Percentiles rank a stretch among this genome's conserved stretches.
Conservation (phyloP, 2,113 vertebrate species). For the Tyrannus savana region DNA sequence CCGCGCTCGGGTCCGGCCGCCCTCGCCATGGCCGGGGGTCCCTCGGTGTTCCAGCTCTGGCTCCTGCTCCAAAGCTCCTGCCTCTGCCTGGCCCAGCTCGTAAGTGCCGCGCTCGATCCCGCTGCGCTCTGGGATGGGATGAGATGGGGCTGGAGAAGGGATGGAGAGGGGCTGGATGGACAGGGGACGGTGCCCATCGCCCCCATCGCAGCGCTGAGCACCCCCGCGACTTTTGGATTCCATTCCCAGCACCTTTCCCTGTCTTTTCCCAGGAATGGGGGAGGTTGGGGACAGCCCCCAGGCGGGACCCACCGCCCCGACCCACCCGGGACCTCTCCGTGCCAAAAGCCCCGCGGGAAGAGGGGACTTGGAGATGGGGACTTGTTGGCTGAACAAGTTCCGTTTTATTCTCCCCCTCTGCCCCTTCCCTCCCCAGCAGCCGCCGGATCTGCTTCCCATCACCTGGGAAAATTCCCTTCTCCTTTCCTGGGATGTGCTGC, state of each 20-base stretch:
- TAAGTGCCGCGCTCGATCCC: slow-evolving; percentile 74
- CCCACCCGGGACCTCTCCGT: accelerated
- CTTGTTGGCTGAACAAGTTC: accelerated
- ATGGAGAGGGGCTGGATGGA: background rate
- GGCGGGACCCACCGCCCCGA: background rate
- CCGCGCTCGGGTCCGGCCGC: slow-evolving; percentile 8
- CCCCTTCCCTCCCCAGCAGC: accelerated
- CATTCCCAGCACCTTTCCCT: background rate
- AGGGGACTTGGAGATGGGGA: background rate
- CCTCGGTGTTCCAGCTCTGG: slow-evolving; percentile 67
- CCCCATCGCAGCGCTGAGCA: accelerated
- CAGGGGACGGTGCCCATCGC: background rate
- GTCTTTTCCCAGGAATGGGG: background rate
- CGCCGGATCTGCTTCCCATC: background rate
- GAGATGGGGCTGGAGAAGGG: background rate
- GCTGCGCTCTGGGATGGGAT: background rate
- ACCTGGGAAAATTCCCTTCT: background rate
- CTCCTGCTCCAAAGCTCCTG: slow-evolving; percentile 83
- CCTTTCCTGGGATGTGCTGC: background rate
- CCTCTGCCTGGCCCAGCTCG: slow-evolving; percentile 90
- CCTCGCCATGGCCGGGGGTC: slow-evolving; percentile 78
- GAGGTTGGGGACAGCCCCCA: background rate
- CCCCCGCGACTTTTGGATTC: background rate
- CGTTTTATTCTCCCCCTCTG: background rate
- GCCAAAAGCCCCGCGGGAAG: background rate